Conservation (phyloP, 2,797 vertebrate genomes). For the Diplodus sargus region DNA sequence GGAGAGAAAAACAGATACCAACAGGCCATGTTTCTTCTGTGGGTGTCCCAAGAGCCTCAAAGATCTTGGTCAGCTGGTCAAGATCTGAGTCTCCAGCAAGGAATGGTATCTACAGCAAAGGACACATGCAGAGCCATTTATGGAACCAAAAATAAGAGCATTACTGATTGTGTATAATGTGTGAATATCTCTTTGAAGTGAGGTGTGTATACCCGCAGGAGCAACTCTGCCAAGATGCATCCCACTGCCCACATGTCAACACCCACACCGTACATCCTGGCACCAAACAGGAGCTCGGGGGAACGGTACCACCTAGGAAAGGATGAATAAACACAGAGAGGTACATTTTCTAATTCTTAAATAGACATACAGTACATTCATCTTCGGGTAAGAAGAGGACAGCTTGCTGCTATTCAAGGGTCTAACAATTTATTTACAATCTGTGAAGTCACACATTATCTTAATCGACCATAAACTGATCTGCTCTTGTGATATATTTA, state of each 20-base stretch:
- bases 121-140: conserved; percentile 11
- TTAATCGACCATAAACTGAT: background rate
- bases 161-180: background rate
- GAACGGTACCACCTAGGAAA: conserved; percentile 94
- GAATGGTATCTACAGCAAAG: conserved; percentile 90
- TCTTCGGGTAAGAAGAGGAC: background rate
- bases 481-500: background rate
- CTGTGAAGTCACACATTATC: too few species aligned
- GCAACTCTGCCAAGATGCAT: conserved; percentile 96
- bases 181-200: conserved; percentile 20
- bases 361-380: background rate
- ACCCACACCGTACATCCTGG: conserved; percentile 97
- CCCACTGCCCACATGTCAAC: conserved; percentile 99
- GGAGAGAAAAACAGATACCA: conserved; percentile 59
- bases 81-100: conserved; percentile 97
- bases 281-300: conserved; percentile 95
- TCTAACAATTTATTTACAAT: background rate
- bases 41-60: conserved; percentile 96
- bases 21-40: conserved; percentile 97
- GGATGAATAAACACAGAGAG: conserved; percentile 10
- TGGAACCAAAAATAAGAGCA: background rate
- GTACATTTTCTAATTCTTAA: conserved; percentile 1
- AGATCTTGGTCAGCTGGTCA: conserved; percentile 96
- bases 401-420: background rate
- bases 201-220: conserved; percentile 88